Conservation (phyloP, 2,797 vertebrate genomes). For the Champsocephalus esox region DNA sequence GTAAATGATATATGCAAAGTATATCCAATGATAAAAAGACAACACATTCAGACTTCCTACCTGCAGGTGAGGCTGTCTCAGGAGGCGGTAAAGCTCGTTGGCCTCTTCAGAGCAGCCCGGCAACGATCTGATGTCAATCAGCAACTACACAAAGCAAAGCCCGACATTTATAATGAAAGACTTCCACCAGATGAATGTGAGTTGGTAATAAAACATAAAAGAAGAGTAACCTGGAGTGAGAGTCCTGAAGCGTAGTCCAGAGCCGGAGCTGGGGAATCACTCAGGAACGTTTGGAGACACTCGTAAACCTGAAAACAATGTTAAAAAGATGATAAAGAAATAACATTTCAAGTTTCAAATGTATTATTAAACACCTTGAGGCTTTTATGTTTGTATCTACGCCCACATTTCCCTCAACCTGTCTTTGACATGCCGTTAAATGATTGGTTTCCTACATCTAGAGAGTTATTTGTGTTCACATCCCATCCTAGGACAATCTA, state of each 20-base stretch:
- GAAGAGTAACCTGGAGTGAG: conserved; percentile 86
- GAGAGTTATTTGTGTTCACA: not conserved
- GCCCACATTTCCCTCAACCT: too few relatives aligned
- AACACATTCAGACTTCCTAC: conserved; percentile 48
- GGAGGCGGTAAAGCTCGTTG: conserved; percentile 88
- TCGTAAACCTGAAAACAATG: conserved; percentile 88
- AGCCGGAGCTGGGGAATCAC: conserved; percentile 80
- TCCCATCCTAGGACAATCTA: not conserved
- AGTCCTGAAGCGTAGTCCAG: conserved; percentile 83
- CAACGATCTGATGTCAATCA: conserved; percentile 83
- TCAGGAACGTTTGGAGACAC: conserved; percentile 88
- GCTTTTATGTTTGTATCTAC: too few relatives aligned
- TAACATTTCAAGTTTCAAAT: too few relatives aligned
- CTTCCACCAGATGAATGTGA: accelerated
- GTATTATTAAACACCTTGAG: too few relatives aligned
- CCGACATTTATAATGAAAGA: not conserved
- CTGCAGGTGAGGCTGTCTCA: conserved; percentile 90
- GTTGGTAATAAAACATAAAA: not conserved
- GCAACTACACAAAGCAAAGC: conserved; percentile 78
- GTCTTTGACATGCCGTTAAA: not conserved
- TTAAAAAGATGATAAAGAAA: too few relatives aligned
- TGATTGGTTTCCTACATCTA: not conserved
- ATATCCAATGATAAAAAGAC: not conserved
- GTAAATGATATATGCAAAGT: not conserved
- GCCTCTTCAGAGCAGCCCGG: conserved; percentile 85